Percentiles rank a stretch among this genome's conserved stretches.
phyloP scores from a whole-genome alignment of 2,797 vertebrate genomes.

The Aratinga solstitialis region DNA sequence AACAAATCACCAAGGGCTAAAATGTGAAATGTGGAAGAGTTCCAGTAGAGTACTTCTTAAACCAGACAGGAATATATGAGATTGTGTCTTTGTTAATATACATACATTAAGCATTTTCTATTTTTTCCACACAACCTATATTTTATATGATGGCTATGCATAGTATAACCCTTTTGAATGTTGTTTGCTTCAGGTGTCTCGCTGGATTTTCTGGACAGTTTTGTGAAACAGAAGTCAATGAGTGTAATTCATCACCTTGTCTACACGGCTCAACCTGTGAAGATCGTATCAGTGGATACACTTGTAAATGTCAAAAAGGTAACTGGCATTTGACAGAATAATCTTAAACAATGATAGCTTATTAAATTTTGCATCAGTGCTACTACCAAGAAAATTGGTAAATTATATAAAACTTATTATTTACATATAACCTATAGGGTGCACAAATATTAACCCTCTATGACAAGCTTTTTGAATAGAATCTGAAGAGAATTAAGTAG shows the following conservation, averaged over 20 bases:
- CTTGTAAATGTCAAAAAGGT: slow-evolving; percentile 89
- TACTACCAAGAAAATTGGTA: neutral
- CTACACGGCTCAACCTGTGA: slow-evolving; percentile 82
- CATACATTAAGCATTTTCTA: neutral
- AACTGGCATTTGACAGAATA: slow-evolving; percentile 7
- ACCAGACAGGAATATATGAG: neutral
- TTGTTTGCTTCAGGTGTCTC: slow-evolving; percentile 80
- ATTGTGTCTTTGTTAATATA: neutral
- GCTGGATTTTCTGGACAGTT: slow-evolving; percentile 85
- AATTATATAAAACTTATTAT: neutral
- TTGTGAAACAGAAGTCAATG: slow-evolving; percentile 88
- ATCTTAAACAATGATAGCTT: neutral
- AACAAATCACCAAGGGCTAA: neutral
- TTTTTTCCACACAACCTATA: neutral
- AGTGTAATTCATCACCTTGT: slow-evolving; percentile 87
- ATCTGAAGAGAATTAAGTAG: neutral
- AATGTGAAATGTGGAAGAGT: neutral
- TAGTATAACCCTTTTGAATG: neutral
- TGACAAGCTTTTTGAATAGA: neutral
- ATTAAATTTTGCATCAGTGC: neutral
- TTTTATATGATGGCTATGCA: neutral
- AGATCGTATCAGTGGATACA: slow-evolving; percentile 84
- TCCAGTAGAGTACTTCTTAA: neutral
- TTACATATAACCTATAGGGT: neutral
- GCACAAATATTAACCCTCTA: neutral